phyloP scores from a whole-genome alignment of 1,140 invertebrate genomes.

The Phthorimaea operculella region DNA sequence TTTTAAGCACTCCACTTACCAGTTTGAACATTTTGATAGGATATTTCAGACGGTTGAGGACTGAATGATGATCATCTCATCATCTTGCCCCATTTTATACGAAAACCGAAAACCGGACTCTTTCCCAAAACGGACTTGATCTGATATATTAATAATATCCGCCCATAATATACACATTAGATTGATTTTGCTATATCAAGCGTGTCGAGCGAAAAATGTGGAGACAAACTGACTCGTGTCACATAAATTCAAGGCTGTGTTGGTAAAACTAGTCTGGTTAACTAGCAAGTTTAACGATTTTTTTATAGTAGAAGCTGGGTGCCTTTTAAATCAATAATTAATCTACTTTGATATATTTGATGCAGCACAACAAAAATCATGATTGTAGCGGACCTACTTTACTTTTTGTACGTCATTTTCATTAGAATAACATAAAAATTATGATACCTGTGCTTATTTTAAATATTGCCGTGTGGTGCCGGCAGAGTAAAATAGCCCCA shows the following conservation, averaged over 20 bases:
- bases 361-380: no score
- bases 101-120: conserved; percentile 12
- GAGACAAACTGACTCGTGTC: conserved; percentile 15
- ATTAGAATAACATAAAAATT: no score
- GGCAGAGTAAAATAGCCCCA: no score
- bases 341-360: no score
- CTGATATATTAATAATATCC: conserved; percentile 6
- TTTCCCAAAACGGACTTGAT: conserved; percentile 4
- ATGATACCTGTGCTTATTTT: no score
- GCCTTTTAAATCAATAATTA: no score
- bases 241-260: conserved; percentile 16
- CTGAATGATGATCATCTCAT: conserved; percentile 16
- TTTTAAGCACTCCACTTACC: conserved; percentile 13
- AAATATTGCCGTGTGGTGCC: no score
- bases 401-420: no score
- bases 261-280: conserved; percentile 20
- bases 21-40: conserved; percentile 17
- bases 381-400: no score
- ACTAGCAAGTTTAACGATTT: not conserved
- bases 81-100: conserved; percentile 16
- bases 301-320: no score
- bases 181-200: conserved; percentile 11
- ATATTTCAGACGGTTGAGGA: conserved; percentile 5
- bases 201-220: conserved; percentile 7
- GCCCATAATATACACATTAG: conserved; percentile 12